phyloP scores from a whole-genome alignment of 2,888 invertebrate species.

The Terebella lapidaria region DNA sequence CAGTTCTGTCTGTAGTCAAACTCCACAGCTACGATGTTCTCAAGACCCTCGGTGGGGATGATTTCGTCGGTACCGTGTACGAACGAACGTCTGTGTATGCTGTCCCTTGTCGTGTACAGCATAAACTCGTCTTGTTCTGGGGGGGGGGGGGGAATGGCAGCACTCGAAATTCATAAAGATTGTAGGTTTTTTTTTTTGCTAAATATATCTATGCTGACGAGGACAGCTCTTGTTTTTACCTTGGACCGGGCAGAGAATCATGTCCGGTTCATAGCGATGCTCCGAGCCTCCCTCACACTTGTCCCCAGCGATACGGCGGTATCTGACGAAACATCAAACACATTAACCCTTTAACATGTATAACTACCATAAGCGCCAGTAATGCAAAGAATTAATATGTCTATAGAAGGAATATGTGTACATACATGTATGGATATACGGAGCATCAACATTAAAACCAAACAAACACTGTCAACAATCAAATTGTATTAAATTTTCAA shows the following conservation, averaged over 20 bases:
- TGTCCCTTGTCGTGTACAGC: conserved; percentile 72
- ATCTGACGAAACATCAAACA: too few species aligned
- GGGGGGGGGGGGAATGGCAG: too few species aligned
- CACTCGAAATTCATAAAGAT: too few species aligned
- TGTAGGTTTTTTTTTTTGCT: too few species aligned
- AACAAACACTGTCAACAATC: background rate
- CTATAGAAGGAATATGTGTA: too few species aligned
- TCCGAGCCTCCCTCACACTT: conserved; percentile 71
- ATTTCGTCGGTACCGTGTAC: conserved; percentile 29
- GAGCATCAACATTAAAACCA: background rate
- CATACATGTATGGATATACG: too few species aligned
- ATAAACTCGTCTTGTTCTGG: conserved; percentile 63
- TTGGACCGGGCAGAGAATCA: conserved; percentile 55
- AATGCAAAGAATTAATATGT: too few species aligned
- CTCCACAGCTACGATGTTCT: conserved; percentile 80
- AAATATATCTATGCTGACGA: too few species aligned
- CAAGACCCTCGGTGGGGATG: conserved; percentile 66
- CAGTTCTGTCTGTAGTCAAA: conserved; percentile 80
- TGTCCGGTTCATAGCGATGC: conserved; percentile 65
- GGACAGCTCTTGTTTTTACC: too few species aligned
- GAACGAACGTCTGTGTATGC: conserved; percentile 67
- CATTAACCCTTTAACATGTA: too few species aligned
- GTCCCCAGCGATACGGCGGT: conserved; percentile 78
- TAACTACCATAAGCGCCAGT: too few species aligned
- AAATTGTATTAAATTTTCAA: background rate